Percentiles rank a stretch among this genome's conserved stretches.
phyloP scores from a whole-genome alignment of 2,888 invertebrate genomes.

The Lissonota sp. region DNA sequence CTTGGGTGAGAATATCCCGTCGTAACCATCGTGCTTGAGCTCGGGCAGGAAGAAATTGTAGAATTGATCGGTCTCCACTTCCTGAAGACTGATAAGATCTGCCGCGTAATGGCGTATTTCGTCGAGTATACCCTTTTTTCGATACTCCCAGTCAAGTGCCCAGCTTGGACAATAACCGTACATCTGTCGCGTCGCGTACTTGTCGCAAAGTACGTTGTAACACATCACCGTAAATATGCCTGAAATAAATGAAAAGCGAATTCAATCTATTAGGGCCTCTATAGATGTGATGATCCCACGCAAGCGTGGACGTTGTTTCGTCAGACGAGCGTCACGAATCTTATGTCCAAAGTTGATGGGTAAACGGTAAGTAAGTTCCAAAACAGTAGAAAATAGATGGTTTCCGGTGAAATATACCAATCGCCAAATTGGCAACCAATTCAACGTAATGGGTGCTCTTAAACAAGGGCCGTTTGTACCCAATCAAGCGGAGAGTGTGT shows the following conservation, averaged over 20 bases:
- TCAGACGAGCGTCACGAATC: too few relatives aligned
- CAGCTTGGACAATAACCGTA: conserved; percentile 99
- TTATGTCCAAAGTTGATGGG: too few relatives aligned
- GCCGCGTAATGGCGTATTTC: conserved; percentile 98
- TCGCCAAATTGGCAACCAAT: too few relatives aligned
- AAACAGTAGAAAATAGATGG: too few relatives aligned
- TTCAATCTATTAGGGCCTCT: not conserved
- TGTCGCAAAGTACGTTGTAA: conserved; percentile 99
- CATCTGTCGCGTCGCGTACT: conserved; percentile 99
- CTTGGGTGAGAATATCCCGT: conserved; percentile 99
- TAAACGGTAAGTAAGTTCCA: too few relatives aligned
- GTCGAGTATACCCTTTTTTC: conserved; percentile 98
- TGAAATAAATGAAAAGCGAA: conserved; percentile 82
- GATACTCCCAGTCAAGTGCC: conserved; percentile 99
- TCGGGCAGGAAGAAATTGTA: conserved; percentile 98
- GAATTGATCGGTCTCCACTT: conserved; percentile 99
- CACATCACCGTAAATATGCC: conserved; percentile 99
- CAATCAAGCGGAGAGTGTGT: too few relatives aligned
- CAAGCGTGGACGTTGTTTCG: too few relatives aligned
- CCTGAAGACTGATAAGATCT: conserved; percentile 98
- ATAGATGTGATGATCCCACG: too few relatives aligned
- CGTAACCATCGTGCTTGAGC: conserved; percentile 94
- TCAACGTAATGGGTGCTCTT: too few relatives aligned
- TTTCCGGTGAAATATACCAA: too few relatives aligned
- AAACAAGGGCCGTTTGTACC: too few relatives aligned